Conservation (phyloP, 2,888 invertebrate genomes). For the Cybosia mesomella region DNA sequence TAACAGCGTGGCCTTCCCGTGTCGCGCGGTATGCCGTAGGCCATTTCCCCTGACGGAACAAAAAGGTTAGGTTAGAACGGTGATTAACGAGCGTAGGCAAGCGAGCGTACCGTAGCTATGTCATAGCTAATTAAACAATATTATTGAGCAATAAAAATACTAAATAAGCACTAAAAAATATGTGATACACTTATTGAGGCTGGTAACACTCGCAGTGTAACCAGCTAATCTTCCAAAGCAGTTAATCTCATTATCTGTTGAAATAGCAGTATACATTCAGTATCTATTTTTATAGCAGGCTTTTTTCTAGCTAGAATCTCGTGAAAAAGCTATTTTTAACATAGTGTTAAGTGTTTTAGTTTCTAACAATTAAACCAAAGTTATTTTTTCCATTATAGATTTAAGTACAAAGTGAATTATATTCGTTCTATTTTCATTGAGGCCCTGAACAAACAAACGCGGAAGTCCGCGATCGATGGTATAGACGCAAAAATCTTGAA, state of each 20-base stretch:
- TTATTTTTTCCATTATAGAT: slow-evolving; percentile 44
- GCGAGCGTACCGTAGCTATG: neutral
- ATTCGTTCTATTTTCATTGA: neutral
- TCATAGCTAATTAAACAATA: slow-evolving; percentile 10
- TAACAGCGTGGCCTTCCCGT: too few species aligned
- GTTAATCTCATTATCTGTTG: slow-evolving; percentile 11
- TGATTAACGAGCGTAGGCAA: too few species aligned
- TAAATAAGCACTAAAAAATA: slow-evolving; percentile 13
- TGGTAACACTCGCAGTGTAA: slow-evolving; percentile 28
- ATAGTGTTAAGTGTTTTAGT: slow-evolving; percentile 49
- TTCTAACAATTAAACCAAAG: slow-evolving; percentile 64
- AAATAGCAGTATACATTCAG: slow-evolving; percentile 13
- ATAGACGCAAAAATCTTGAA: too few species aligned
- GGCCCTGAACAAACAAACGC: too few species aligned
- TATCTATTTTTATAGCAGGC: slow-evolving; percentile 21
- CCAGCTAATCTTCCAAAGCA: slow-evolving; percentile 9
- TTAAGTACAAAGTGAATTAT: slow-evolving; percentile 11
- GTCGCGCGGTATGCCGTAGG: too few species aligned
- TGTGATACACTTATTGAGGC: slow-evolving; percentile 33
- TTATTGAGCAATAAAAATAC: slow-evolving; percentile 18
- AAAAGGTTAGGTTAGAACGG: too few species aligned
- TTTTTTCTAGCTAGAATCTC: slow-evolving; percentile 48
- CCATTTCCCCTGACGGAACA: too few species aligned
- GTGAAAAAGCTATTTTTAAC: slow-evolving; percentile 31
- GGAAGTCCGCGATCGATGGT: too few species aligned